Conservation (phyloP, 2,888 invertebrate genomes). For the Stenotaenia linearis region DNA sequence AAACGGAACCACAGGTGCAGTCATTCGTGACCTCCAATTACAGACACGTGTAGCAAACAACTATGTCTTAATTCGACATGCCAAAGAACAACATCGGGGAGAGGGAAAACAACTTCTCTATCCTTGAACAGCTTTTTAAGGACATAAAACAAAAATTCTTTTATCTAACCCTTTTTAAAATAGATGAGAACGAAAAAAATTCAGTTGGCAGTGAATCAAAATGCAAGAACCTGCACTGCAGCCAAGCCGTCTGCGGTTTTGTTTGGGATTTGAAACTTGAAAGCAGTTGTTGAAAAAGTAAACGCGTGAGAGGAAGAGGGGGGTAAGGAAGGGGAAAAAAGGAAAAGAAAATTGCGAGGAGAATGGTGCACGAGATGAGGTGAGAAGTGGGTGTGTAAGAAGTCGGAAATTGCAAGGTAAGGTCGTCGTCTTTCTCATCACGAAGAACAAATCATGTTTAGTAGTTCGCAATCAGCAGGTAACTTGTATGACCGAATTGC, state of each 20-base stretch:
- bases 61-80: neutral
- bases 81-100: neutral
- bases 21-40: slow-evolving; percentile 26
- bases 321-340: neutral
- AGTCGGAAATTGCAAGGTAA: slow-evolving; percentile 19
- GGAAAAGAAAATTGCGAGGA: neutral
- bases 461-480: slow-evolving; percentile 15
- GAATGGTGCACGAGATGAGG: neutral
- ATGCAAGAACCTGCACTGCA: neutral
- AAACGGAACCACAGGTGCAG: slow-evolving; percentile 21
- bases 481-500: slow-evolving; percentile 26
- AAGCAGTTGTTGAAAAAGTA: neutral
- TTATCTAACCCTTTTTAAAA: neutral
- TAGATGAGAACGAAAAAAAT: neutral
- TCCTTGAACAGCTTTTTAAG: neutral
- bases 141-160: neutral
- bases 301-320: neutral
- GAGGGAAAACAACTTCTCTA: neutral
- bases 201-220: neutral
- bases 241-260: slow-evolving; percentile 22
- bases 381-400: slow-evolving; percentile 12
- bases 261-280: slow-evolving; percentile 3
- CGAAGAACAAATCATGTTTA: slow-evolving; percentile 24
- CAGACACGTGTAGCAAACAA: slow-evolving; percentile 12
- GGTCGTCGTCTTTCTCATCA: slow-evolving; percentile 21